Evolutionary conservation across 2,888 invertebrate genomes (phyloP), one percentile per base, ranked within the genome.

Genomic region (Drosophila nigricruria): DNA sequence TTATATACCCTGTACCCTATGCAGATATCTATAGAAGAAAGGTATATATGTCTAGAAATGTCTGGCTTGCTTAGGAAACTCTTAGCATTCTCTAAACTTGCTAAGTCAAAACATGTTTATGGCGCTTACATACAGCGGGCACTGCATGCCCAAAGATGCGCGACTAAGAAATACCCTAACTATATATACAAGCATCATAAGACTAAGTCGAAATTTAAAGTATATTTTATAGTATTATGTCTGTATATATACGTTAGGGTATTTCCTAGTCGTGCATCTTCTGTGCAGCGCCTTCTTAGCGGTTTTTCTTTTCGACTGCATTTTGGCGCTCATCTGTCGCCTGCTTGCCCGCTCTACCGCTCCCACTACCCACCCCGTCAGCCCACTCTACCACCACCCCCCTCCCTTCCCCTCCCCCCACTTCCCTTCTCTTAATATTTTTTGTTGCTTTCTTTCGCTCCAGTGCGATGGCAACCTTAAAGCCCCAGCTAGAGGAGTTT

Each of bases 401-500:
- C n/a, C 30, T 14, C 53, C 1, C 10, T 32, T 25, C 23, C n/a
- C 3, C 14, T 3, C 20, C 2, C 34, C 12, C 14, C n/a, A 1
- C 20, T 12, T 20, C 12, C 42, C 12, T 40, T 30, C 50, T 40
- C 25, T 20, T 5, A 12, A 25, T 42, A 2, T 10, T n/a, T 47
- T 25, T 50, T n/a, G 16, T 2, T n/a, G 9, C 34, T 27, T 32
- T 52, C 30, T 42, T n/a, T 34, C 25, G 32, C 52, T 25, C 30
- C 52, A 45, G 20, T 12, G 43, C 58, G 47, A 68, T 59, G 59
- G 25, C 52, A 58, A 43, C 58, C 66, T 60, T 69, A 63, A 73
- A 73, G 66, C 69, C 50, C 27, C 66, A 60, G 63, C 76, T 52
- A 70, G 73, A 70, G 75, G 75, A 79, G 82, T 78, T 80, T 80